Evolutionary conservation across 2,797 vertebrate genomes (phyloP).

Genomic region (Atherinosoma microstoma): DNA sequence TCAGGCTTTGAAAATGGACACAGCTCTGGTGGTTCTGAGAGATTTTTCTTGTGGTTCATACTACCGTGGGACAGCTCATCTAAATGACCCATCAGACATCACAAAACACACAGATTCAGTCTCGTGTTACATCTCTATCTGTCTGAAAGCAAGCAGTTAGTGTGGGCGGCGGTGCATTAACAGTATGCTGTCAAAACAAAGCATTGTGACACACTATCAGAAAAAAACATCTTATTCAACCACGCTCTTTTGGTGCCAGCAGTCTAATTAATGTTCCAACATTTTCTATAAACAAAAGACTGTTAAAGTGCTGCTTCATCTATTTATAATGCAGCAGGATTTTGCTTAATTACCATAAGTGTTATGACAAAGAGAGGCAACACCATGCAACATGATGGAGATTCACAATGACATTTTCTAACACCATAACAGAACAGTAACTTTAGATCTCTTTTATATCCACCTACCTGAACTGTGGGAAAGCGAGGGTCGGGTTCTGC

Average conservation of each 20-base stretch:
- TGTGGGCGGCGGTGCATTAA: conserved; percentile 57
- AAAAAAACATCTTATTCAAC: conserved; percentile 53
- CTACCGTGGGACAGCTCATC: conserved; percentile 79
- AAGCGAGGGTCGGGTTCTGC: conserved; percentile 74
- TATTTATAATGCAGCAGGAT: conserved; percentile 37
- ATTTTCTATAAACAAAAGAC: conserved; percentile 48
- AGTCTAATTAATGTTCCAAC: conserved; percentile 51
- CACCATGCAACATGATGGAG: background rate
- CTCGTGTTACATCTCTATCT: conserved; percentile 59
- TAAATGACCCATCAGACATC: conserved; percentile 57
- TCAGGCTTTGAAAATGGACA: conserved; percentile 89
- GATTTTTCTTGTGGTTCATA: conserved; percentile 80
- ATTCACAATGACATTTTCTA: conserved; percentile 7
- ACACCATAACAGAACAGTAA: background rate
- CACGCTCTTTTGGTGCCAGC: conserved; percentile 39
- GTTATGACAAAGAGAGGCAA: background rate
- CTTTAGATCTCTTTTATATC: background rate
- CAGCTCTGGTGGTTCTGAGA: conserved; percentile 80
- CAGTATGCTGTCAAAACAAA: conserved; percentile 69
- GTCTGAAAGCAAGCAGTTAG: conserved; percentile 45
- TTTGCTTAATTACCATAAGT: conserved; percentile 11
- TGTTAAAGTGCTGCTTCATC: conserved; percentile 29
- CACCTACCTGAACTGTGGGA: conserved; percentile 85
- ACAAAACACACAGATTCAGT: conserved; percentile 44
- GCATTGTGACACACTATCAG: conserved; percentile 45